These are phyloP conservation scores for Uloborus diversus DNA, from an alignment of 1,140 invertebrate genomes.

Conservation along the genomic window DNA sequence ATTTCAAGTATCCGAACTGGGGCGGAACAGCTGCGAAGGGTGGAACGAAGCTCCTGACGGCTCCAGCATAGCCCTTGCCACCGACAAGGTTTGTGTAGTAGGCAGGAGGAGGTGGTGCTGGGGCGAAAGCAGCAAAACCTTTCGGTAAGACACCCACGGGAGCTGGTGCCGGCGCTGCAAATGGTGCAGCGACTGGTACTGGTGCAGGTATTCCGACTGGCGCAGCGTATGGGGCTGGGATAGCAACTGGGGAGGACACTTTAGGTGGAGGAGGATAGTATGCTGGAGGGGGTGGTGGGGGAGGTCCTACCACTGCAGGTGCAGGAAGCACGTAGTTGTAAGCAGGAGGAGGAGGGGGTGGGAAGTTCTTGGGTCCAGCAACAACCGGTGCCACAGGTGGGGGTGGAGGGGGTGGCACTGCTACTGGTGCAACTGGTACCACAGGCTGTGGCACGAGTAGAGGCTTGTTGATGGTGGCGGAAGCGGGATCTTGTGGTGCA, in stretches of 20 bases:
- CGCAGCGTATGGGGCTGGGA: not conserved
- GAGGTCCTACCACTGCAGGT: not conserved
- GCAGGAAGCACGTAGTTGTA: slow-evolving; percentile 10
- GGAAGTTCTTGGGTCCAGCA: slow-evolving; percentile 14
- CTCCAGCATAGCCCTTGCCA: slow-evolving; percentile 25
- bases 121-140: not conserved
- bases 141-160: not conserved
- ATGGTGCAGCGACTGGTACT: not conserved
- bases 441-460: slow-evolving; percentile 39
- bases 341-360: slow-evolving; percentile 26
- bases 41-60: slow-evolving; percentile 5
- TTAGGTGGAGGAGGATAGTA: not conserved
- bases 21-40: slow-evolving; percentile 7
- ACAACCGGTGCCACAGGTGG: slow-evolving; percentile 17
- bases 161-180: not conserved
- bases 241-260: slow-evolving; percentile 1
- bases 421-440: slow-evolving; percentile 45
- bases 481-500: slow-evolving; percentile 59
- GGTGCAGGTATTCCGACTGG: not conserved
- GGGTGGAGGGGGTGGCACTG: not conserved
- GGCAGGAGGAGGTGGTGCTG: slow-evolving; percentile 10
- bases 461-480: slow-evolving; percentile 59
- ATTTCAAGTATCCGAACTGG: slow-evolving; percentile 2
- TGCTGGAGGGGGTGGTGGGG: slow-evolving; percentile 13
- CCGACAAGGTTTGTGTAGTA: slow-evolving; percentile 18